phyloP scores from a whole-genome alignment of 2,888 invertebrate genomes.

The Apamea epomidion region DNA sequence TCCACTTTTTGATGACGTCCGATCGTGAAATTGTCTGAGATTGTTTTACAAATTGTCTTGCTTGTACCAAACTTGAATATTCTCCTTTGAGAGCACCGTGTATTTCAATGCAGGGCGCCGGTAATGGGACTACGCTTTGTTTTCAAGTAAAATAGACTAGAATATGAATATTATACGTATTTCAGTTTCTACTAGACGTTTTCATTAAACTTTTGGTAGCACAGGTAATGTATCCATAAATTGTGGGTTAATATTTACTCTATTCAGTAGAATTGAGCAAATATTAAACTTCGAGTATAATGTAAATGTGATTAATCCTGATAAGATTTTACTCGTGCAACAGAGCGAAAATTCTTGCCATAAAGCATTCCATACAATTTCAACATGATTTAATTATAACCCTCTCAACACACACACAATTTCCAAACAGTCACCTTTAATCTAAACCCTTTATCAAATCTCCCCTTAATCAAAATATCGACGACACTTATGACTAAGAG shows the following conservation, averaged over 20 bases:
- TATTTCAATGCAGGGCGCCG: conserved; percentile 49
- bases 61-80: conserved; percentile 62
- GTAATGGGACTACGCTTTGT: conserved; percentile 54
- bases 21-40: conserved; percentile 57
- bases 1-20: conserved; percentile 63
- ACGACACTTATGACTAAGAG: conserved; percentile 57
- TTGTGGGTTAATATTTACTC: not conserved
- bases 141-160: conserved; percentile 32
- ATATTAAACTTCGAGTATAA: conserved; percentile 2
- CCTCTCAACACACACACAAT: not conserved
- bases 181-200: conserved; percentile 26
- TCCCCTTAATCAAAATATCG: conserved; percentile 53
- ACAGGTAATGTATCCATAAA: conserved; percentile 4
- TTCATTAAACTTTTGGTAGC: conserved; percentile 26
- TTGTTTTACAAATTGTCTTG: conserved; percentile 64
- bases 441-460: conserved; percentile 41
- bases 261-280: not conserved
- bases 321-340: not conserved
- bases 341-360: not conserved
- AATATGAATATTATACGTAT: conserved; percentile 37
- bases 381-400: conserved; percentile 12
- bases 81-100: conserved; percentile 57
- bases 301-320: not conserved
- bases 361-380: not conserved
- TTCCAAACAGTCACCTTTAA: conserved; percentile 15